Evolutionary conservation across 2,113 vertebrate species (phyloP).

Genomic region (Agelaius tricolor): DNA sequence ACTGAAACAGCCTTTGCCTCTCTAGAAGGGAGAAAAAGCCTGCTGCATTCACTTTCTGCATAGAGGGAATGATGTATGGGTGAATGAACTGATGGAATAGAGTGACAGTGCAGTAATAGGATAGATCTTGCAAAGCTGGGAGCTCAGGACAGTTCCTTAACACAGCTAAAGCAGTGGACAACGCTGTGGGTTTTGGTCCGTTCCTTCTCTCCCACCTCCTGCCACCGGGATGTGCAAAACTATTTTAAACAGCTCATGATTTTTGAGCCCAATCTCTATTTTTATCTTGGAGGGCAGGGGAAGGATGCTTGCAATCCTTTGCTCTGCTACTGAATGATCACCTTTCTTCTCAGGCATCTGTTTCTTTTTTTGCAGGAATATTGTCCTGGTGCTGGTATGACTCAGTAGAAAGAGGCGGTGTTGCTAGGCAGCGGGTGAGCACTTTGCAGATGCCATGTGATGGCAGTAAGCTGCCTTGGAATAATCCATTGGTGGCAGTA

Average conservation of each 20-base stretch:
- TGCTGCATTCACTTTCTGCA: not conserved
- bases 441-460: constrained; percentile 64
- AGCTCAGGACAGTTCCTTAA: not conserved
- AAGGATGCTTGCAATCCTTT: constrained; percentile 33
- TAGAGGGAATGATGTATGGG: not conserved
- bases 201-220: not conserved
- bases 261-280: constrained; percentile 37
- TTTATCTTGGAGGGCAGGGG: constrained; percentile 30
- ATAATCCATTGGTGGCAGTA: constrained; percentile 62
- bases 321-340: constrained; percentile 55
- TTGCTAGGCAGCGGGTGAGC: constrained; percentile 67
- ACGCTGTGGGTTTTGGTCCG: not conserved
- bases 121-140: not conserved
- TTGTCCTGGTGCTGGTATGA: constrained; percentile 60
- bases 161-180: not conserved
- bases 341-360: constrained; percentile 61
- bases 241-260: constrained; percentile 35
- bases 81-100: not conserved
- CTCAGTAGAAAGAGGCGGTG: constrained; percentile 67
- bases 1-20: not conserved
- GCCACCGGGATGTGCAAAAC: constrained; percentile 12
- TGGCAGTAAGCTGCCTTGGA: constrained; percentile 67
- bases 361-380: constrained; percentile 65
- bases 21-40: not conserved
- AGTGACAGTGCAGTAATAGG: not conserved